These are phyloP conservation scores for Barypeithes pellucidus DNA, from an alignment of 2,888 invertebrate genomes.

Conservation along the genomic window DNA sequence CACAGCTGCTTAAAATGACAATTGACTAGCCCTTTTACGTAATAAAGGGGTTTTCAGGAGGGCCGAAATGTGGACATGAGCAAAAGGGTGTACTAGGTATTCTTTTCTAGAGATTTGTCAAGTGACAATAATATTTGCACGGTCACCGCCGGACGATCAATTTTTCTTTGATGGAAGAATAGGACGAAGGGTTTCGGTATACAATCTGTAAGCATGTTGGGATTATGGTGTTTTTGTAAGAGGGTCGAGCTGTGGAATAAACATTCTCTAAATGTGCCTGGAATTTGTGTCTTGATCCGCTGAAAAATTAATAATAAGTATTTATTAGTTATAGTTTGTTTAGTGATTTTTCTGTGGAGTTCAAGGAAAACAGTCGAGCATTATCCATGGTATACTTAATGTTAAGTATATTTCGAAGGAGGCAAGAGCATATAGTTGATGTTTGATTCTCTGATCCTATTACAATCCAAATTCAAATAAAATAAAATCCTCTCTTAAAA, in stretches of 20 bases:
- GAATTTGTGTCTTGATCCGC: no score
- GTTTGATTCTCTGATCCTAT: no score
- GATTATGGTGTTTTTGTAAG: background rate
- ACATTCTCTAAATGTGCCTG: background rate
- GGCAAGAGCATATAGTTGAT: no score
- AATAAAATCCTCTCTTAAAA: no score
- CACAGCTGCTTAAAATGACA: slow-evolving; percentile 49
- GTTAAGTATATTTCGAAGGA: no score
- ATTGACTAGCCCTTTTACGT: slow-evolving; percentile 49
- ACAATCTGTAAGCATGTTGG: background rate
- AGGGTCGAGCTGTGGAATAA: background rate
- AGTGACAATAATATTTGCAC: slow-evolving; percentile 51
- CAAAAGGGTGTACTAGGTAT: slow-evolving; percentile 38
- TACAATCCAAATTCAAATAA: no score
- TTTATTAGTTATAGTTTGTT: no score
- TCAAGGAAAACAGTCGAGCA: no score
- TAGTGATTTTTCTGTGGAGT: no score
- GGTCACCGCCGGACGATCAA: slow-evolving; percentile 44
- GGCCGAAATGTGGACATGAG: slow-evolving; percentile 34
- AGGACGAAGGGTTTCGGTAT: background rate
- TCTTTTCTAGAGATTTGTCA: slow-evolving; percentile 41
- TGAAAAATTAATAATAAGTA: no score
- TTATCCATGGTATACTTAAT: no score
- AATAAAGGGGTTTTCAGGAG: slow-evolving; percentile 46
- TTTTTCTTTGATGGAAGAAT: slow-evolving; percentile 22